A percentile compares a stretch with the other conserved stretches of the same genome.
Evolutionary conservation across 2,888 invertebrate genomes (phyloP).

Genomic region (Rhingia rostrata): DNA sequence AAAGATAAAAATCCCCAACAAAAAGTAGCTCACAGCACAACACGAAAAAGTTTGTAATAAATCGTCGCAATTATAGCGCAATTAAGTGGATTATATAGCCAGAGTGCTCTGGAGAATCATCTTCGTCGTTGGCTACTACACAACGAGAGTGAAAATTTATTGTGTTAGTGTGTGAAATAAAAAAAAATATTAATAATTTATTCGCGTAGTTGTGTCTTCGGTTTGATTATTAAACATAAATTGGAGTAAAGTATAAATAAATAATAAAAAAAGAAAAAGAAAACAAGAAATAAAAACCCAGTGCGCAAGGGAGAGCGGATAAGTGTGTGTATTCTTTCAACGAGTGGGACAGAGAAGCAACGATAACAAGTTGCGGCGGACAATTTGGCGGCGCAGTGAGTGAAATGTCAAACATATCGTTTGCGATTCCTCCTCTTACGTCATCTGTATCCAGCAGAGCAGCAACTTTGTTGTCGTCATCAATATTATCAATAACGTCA

Average conservation of each 20-base stretch:
- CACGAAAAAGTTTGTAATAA: constrained; percentile 54
- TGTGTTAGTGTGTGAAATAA: constrained; percentile 28
- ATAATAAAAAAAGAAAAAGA: constrained; percentile 14
- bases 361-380: constrained; percentile 69
- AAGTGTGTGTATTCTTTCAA: constrained; percentile 30
- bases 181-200: constrained; percentile 27
- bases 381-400: constrained; percentile 74
- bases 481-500: constrained; percentile 1
- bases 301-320: constrained; percentile 69
- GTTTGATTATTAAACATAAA: constrained; percentile 22
- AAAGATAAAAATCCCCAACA: constrained; percentile 37
- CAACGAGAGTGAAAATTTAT: constrained; percentile 33
- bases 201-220: constrained; percentile 13
- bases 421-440: constrained; percentile 61
- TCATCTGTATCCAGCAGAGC: constrained; percentile 46
- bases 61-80: constrained; percentile 51
- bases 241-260: constrained; percentile 41
- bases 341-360: constrained; percentile 65
- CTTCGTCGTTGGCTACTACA: not conserved
- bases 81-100: constrained; percentile 64
- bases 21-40: constrained; percentile 20
- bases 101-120: constrained; percentile 28
- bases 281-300: constrained; percentile 24
- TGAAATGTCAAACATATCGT: constrained; percentile 73
- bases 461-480: constrained; percentile 53